These are phyloP conservation scores for Calliopsis andreniformis DNA, from an alignment of 1,140 invertebrate species.

Conservation along the genomic window DNA sequence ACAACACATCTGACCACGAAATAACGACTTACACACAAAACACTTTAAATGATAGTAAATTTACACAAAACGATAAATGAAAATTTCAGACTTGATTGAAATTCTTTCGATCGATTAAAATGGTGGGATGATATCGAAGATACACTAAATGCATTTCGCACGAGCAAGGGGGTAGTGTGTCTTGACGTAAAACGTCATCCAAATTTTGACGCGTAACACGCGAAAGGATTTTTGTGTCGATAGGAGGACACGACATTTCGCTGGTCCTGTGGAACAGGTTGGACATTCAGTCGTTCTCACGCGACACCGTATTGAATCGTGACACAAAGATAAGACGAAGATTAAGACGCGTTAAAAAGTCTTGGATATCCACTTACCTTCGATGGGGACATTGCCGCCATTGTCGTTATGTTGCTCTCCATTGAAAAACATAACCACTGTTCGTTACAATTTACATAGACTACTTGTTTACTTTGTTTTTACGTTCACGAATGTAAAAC, in stretches of 20 bases:
- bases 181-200: slow-evolving; percentile 36
- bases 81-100: too few relatives aligned
- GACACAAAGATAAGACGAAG: background rate
- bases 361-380: slow-evolving; percentile 70
- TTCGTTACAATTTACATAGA: slow-evolving; percentile 60
- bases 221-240: background rate
- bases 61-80: too few relatives aligned
- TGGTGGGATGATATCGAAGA: background rate
- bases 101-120: background rate
- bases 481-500: background rate
- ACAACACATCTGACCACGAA: background rate
- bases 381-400: slow-evolving; percentile 79
- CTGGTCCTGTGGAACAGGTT: background rate
- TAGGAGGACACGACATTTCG: too few relatives aligned
- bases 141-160: background rate
- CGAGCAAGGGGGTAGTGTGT: background rate
- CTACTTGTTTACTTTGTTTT: slow-evolving; percentile 18
- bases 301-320: background rate
- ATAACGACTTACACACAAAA: background rate
- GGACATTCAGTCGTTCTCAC: background rate
- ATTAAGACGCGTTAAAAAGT: background rate
- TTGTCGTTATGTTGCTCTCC: slow-evolving; percentile 76
- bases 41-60: too few relatives aligned
- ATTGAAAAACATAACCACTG: slow-evolving; percentile 77
- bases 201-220: slow-evolving; percentile 15